A percentile compares a stretch with the other conserved stretches of the same genome.
Conservation (phyloP, 2,888 invertebrate genomes). For the Azorinus chamasolen region DNA sequence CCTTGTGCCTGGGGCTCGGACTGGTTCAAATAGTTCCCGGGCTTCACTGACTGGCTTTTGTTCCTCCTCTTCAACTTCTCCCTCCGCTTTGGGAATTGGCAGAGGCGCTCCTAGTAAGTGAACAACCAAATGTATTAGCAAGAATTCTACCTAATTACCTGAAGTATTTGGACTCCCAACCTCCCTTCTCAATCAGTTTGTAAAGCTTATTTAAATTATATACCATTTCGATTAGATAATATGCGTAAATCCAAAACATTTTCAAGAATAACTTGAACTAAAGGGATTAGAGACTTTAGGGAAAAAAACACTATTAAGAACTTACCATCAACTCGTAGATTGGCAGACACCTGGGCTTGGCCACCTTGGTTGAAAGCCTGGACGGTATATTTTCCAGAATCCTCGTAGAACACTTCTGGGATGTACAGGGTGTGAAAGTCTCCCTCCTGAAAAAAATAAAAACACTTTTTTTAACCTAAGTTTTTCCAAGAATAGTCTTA, state of each 20-base stretch:
- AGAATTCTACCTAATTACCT: no score
- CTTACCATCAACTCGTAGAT: conserved; percentile 89
- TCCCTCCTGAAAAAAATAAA: conserved; percentile 88
- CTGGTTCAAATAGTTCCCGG: conserved; percentile 72
- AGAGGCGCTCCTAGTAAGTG: not conserved
- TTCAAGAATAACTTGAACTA: no score
- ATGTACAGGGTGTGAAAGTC: conserved; percentile 90
- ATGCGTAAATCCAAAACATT: no score
- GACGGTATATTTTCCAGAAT: conserved; percentile 85
- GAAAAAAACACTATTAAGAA: no score
- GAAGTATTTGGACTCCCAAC: no score
- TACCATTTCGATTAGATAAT: no score
- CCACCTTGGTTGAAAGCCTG: conserved; percentile 85
- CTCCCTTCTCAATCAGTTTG: no score
- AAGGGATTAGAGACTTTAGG: no score
- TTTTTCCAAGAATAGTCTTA: no score
- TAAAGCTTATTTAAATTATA: no score
- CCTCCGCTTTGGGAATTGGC: not conserved
- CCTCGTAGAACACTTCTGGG: conserved; percentile 89
- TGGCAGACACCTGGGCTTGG: conserved; percentile 91
- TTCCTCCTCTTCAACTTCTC: conserved; percentile 62
- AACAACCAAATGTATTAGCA: no score
- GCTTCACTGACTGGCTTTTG: conserved; percentile 74
- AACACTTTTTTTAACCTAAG: no score
- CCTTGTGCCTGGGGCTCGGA: conserved; percentile 67